phyloP scores from a whole-genome alignment of 2,888 invertebrate species.

The Caenorhabditis sp. region DNA sequence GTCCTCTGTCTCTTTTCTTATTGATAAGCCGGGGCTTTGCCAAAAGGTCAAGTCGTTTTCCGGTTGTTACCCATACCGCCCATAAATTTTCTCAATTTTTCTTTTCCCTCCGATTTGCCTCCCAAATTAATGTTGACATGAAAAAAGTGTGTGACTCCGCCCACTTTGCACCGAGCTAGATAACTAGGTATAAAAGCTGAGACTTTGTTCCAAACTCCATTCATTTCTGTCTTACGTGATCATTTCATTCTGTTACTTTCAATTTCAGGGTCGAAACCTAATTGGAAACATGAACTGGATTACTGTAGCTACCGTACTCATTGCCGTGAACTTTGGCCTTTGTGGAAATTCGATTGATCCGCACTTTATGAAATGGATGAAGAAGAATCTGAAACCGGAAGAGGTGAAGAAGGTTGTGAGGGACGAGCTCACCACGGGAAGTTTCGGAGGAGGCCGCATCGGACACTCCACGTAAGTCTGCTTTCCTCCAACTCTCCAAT shows the following conservation, averaged over 20 bases:
- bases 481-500: not conserved
- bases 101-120: not conserved
- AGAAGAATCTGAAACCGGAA: constrained; percentile 22
- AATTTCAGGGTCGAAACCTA: constrained; percentile 22
- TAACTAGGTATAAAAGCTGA: constrained; percentile 16
- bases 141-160: constrained; percentile 21
- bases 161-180: constrained; percentile 3
- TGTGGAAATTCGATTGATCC: constrained; percentile 29
- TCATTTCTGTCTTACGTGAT: not conserved
- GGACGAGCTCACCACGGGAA: constrained; percentile 39
- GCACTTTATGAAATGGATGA: constrained; percentile 48
- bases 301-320: constrained; percentile 23
- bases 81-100: constrained; percentile 30
- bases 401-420: constrained; percentile 28
- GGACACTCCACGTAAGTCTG: constrained; percentile 9
- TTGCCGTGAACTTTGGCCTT: not conserved
- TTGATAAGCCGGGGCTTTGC: constrained; percentile 40
- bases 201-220: not conserved
- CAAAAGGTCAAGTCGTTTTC: constrained; percentile 30
- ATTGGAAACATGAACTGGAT: constrained; percentile 21
- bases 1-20: constrained; percentile 12
- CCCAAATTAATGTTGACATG: constrained; percentile 7
- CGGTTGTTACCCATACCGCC: constrained; percentile 31
- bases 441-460: constrained; percentile 48
- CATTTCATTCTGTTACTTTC: not conserved